These are phyloP conservation scores for Leistus spinibarbis DNA, from an alignment of 2,888 invertebrate species.

Conservation along the genomic window DNA sequence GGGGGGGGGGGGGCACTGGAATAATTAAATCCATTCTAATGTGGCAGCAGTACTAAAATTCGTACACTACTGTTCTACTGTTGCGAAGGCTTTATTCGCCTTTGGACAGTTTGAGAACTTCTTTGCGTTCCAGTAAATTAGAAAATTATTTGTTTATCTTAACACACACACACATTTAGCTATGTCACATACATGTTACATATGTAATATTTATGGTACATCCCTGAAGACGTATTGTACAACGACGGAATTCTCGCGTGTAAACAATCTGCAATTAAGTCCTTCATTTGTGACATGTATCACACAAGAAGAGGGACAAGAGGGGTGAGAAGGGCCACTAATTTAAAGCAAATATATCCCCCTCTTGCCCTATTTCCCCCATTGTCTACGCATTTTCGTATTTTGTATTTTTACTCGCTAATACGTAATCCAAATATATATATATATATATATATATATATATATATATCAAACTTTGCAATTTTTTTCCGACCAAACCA, in stretches of 20 bases:
- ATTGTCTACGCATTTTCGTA: neutral
- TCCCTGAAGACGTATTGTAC: neutral
- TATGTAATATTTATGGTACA: neutral
- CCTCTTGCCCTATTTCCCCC: neutral
- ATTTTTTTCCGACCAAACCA: too few species aligned
- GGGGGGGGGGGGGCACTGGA: neutral
- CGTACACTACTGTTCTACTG: neutral
- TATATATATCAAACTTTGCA: too few species aligned
- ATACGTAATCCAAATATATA: too few species aligned
- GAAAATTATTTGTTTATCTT: conserved; percentile 36
- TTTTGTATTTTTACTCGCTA: too few species aligned
- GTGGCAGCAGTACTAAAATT: conserved; percentile 16
- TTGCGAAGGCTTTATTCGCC: neutral
- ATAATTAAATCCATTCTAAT: conserved; percentile 39
- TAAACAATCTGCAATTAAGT: conserved; percentile 34
- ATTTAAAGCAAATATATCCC: conserved; percentile 32
- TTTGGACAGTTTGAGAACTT: neutral
- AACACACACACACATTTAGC: conserved; percentile 6
- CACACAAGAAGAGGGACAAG: neutral
- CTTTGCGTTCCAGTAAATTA: conserved; percentile 18
- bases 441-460: too few species aligned
- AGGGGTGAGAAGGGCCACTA: conserved; percentile 20
- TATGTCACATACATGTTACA: neutral
- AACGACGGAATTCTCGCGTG: neutral
- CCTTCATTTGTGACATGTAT: conserved; percentile 19